phyloP scores from a whole-genome alignment of 2,888 invertebrate genomes.

The Platynereis dumerilii region DNA sequence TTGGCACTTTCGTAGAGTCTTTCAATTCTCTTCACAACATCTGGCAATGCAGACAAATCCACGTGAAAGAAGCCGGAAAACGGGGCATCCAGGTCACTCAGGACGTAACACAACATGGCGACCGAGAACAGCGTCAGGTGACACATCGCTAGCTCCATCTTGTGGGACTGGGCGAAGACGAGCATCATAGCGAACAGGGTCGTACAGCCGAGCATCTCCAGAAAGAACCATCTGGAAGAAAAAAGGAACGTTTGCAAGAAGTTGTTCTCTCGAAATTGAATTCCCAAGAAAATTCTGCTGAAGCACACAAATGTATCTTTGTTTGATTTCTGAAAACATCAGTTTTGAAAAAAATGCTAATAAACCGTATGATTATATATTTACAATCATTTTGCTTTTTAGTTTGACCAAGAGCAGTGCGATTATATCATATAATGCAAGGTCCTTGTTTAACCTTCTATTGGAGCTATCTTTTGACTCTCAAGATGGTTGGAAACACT shows the following conservation, averaged over 20 bases:
- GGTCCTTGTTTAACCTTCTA: no score
- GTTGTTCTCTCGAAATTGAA: no score
- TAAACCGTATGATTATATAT: no score
- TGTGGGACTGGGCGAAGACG: conserved; percentile 41
- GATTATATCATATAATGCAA: no score
- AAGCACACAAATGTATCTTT: no score
- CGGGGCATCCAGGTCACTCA: conserved; percentile 48
- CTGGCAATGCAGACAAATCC: conserved; percentile 44
- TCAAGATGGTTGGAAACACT: no score
- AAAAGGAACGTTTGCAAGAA: not conserved
- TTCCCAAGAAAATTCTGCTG: no score
- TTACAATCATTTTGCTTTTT: no score
- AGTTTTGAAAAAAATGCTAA: no score
- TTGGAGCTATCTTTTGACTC: no score
- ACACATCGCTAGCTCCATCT: conserved; percentile 48
- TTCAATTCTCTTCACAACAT: conserved; percentile 41
- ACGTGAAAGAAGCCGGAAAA: conserved; percentile 52
- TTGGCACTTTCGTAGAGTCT: conserved; percentile 39
- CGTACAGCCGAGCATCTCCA: conserved; percentile 48
- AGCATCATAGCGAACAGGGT: conserved; percentile 47
- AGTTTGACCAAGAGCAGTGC: no score
- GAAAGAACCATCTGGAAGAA: conserved; percentile 46
- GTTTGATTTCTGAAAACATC: no score
- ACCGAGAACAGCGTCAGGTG: conserved; percentile 47
- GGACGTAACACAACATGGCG: conserved; percentile 39